Evolutionary conservation across 2,888 invertebrate genomes (phyloP), one percentile per base, ranked within the genome.

Genomic region (Bimastos eiseni): DNA sequence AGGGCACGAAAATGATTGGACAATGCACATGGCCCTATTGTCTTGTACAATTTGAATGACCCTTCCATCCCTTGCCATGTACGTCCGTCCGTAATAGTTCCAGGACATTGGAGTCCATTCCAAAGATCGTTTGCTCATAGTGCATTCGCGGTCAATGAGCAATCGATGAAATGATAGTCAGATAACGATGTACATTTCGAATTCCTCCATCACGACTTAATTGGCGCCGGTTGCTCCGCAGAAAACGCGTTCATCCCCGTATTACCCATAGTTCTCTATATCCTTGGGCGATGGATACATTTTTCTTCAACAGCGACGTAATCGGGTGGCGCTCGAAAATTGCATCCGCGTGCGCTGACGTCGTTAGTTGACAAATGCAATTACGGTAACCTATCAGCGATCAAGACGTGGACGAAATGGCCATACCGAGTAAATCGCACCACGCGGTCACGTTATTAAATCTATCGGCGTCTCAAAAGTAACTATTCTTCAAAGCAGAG

Each of bases 241-340:
- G 70, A 30, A 49, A 70, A 70, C 70, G 70, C 70, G 70, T 70
- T 70, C 70, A n/a, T 70, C 70, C 1, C 70, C 70, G 6, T 6
- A 70, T 70, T 70, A 70, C 70, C 70, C 70, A 70, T n/a, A 70
- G 70, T 70, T 70, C 70, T 70, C 70, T 70, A 70, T 70, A n/a
- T 8, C n/a, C 70, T 70, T n/a, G 70, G 70, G 30, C 70, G 70
- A 70, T 8, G 70, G 70, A n/a, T 70, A n/a, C 70, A n/a, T 70
- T 70, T 70, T 70, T 70, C 70, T 70, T 30, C n/a, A 70, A 70
- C 70, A 70, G 70, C 70, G 70, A n/a, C n/a, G 70, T 70, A 70
- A 70, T 70, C 70, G 70, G 70, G 70, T n/a, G 70, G 70, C n/a
- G 70, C 70, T 70, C 30, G 70, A 70, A 55, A 70, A 70, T 70